Percentiles rank a stretch among this genome's conserved stretches.
phyloP scores from a whole-genome alignment of 2,797 vertebrate genomes.

The Fringilla coelebs region DNA sequence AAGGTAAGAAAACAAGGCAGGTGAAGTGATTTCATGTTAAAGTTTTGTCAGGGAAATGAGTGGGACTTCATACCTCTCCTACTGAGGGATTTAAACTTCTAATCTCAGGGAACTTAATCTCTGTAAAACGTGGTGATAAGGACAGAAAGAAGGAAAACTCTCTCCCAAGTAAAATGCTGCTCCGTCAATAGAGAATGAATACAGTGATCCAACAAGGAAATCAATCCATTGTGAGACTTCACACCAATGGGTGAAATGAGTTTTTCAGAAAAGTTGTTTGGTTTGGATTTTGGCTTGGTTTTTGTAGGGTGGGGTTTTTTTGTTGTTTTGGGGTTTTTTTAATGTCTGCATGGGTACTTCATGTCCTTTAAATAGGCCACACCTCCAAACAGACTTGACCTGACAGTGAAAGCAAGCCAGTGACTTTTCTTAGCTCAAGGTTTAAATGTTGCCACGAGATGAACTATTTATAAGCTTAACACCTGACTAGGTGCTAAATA shows the following conservation, averaged over 20 bases:
- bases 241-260: background rate
- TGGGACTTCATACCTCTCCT: background rate
- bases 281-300: background rate
- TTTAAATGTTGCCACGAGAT: slow-evolving; percentile 23
- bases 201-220: background rate
- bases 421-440: slow-evolving; percentile 4
- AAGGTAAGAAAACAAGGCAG: background rate
- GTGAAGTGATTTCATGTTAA: background rate
- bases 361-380: background rate
- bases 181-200: background rate
- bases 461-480: slow-evolving; percentile 58
- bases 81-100: background rate
- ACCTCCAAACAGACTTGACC: background rate
- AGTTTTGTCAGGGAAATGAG: background rate
- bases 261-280: background rate
- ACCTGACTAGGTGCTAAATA: slow-evolving; percentile 51
- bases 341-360: background rate
- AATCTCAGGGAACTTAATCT: background rate
- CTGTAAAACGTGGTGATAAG: background rate
- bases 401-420: background rate
- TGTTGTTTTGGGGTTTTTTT: background rate
- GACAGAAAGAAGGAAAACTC: background rate
- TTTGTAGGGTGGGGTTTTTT: background rate
- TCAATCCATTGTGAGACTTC: background rate
- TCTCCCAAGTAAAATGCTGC: background rate